phyloP scores from a whole-genome alignment of 2,888 invertebrate genomes.

The Acleris cristana region DNA sequence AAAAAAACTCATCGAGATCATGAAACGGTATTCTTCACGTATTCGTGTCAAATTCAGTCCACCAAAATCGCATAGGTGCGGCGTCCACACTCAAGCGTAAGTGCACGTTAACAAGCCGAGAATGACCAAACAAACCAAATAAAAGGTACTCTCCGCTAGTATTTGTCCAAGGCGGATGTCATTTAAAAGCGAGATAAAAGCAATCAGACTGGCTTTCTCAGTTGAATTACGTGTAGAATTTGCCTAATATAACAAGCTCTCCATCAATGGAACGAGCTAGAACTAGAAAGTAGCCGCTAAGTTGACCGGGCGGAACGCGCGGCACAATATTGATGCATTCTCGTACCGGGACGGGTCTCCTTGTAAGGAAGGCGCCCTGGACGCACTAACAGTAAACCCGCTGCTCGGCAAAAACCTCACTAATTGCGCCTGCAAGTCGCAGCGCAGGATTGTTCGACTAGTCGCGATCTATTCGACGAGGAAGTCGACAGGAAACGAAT shows the following conservation, averaged over 20 bases:
- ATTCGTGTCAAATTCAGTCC: constrained; percentile 12
- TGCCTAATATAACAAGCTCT: constrained; percentile 37
- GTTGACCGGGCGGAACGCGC: constrained; percentile 47
- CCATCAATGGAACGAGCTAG: constrained; percentile 39
- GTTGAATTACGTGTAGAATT: constrained; percentile 37
- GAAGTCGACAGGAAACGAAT: constrained; percentile 30
- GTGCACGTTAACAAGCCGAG: constrained; percentile 32
- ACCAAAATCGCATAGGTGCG: constrained; percentile 7
- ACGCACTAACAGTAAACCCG: constrained; percentile 67
- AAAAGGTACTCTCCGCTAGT: constrained; percentile 24
- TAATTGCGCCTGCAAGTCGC: constrained; percentile 59
- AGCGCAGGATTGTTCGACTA: constrained; percentile 49
- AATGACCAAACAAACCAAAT: constrained; percentile 27
- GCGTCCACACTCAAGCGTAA: constrained; percentile 1
- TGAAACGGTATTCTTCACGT: constrained; percentile 13
- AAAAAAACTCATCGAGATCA: constrained; percentile 7
- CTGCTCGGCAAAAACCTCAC: constrained; percentile 61
- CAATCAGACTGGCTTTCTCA: constrained; percentile 23
- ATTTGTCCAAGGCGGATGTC: constrained; percentile 26
- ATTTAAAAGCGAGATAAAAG: constrained; percentile 16
- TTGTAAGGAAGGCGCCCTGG: constrained; percentile 70
- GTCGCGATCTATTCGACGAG: constrained; percentile 38
- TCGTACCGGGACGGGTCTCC: constrained; percentile 63
- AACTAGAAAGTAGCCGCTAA: constrained; percentile 48
- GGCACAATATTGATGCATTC: constrained; percentile 72